Evolutionary conservation across 2,113 vertebrate species (phyloP), one percentile per base, ranked within the genome.

Genomic region (Abramis brama): DNA sequence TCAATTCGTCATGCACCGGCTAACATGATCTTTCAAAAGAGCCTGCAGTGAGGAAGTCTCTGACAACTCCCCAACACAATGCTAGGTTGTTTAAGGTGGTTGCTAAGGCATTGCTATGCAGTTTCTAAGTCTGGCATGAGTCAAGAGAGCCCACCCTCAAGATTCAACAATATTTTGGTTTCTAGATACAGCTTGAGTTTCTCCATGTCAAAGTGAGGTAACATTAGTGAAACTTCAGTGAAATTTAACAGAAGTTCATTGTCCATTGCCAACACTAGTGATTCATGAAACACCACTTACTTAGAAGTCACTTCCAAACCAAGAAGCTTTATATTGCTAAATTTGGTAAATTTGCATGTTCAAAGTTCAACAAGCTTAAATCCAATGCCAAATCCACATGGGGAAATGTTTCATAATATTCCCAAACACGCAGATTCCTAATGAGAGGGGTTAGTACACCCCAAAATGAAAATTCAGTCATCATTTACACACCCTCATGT

Each of bases 41-140:
- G 59, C 6, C 30, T 60, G 36, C n/a, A 45, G 78, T 80, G 57
- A 80, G 23, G 57, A 80, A 45, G 36, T 80, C 57, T 64, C 78
- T 64, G 57, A 80, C n/a, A 52, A 50, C 57, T 43, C 36, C 5
- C 6, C 0, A 43, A 43, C 11, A 15, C 21, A 57, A 78, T 21
- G n/a, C 75, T 57, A 36, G 6, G 8, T 2, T 8, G 13, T 52
- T 33, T 9, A 52, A 27, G 15, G 13, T 77, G 75, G 27, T 77
- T 77, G 70, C 10, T 64, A 64, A 62, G 60, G n/a, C 2, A 5
- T 64, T 64, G n/a, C 62, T 15, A 64, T 27, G 25, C 36, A 30
- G 60, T 64, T 64, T 64, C 60, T 64, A 27, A 27, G 25, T 27
- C 27, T 33, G 50, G 13, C 27, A 30, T 66, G 27, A 66, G 27